Base-by-base conservation (phyloP, 1,140 invertebrate species). In the Onthophagus taurus region DNA sequence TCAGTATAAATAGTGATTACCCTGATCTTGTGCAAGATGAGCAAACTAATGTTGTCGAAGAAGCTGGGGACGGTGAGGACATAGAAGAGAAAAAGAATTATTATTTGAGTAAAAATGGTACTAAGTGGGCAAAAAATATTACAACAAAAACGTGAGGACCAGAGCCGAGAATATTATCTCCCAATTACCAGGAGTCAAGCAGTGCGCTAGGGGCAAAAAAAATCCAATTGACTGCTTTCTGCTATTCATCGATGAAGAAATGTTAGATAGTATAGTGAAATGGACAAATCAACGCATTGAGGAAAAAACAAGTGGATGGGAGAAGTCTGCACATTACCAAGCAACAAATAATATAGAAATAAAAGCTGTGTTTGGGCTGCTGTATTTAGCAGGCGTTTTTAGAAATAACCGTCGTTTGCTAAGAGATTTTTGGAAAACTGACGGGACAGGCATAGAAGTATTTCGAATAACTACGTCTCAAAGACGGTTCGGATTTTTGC, bases 371-470 rank as follows among this genome's bases (percentile, higher is more conserved):
- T 29, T 41, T 26, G 24, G 39, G 7, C 2, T 39, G 19, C 21
- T 39, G 12, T 39, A 31, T 12, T 29, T 18, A 29, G 41, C 41
- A 31, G 41, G 41, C n/a, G 24, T 42, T 30, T 24, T 16, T 31
- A 16, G 19, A 24, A 21, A 13, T 20, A 36, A 36, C 19, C 34
- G 12, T 12, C 34, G 17, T 30, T 30, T 30, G 23, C 13, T 42
- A 11, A 42, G 18, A 11, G 5, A 42, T 17, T 42, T 42, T 13
- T 42, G 39, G 39, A 42, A 18, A 42, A 42, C 39, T 4, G 39
- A 30, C 11, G 24, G 24, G 2, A 42, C 14, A 14, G 24, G 39
- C 31, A 13, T 30, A 6, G 24, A 42, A 29, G 4, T 30, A 5
- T 30, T 26, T 17, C 12, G 34, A 4, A 9, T 18, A 6, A 26